A percentile compares a stretch with the other conserved stretches of the same genome.
phyloP scores from a whole-genome alignment of 2,888 invertebrate genomes.

The Heteromurus nitidus region DNA sequence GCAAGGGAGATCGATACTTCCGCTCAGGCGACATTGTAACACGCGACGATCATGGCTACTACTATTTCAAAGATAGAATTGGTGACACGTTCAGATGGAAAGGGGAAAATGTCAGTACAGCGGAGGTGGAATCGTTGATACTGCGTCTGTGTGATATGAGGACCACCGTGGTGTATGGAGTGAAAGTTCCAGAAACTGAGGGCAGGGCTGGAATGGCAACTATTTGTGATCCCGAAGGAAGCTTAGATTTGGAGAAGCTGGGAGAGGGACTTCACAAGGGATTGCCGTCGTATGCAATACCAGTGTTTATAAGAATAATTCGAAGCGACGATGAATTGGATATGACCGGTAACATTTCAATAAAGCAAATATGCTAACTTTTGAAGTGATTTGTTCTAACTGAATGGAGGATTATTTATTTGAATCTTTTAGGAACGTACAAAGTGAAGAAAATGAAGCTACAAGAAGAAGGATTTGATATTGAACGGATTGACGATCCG shows the following conservation, averaged over 20 bases:
- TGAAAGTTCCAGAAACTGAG: constrained; percentile 83
- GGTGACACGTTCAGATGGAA: constrained; percentile 63
- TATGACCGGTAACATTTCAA: constrained; percentile 77
- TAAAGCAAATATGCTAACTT: too few species aligned
- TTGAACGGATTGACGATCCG: constrained; percentile 81
- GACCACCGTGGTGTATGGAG: constrained; percentile 96
- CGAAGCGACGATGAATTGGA: not conserved
- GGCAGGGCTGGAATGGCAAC: constrained; percentile 82
- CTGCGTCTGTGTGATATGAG: constrained; percentile 87
- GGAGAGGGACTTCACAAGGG: constrained; percentile 71
- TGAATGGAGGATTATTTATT: too few species aligned
- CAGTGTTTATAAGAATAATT: constrained; percentile 78
- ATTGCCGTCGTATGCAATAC: constrained; percentile 78
- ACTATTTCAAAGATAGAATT: constrained; percentile 88
- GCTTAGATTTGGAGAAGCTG: constrained; percentile 72
- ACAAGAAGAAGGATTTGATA: constrained; percentile 88
- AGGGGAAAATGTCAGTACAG: constrained; percentile 91
- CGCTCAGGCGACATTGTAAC: constrained; percentile 38
- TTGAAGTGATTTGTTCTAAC: too few species aligned
- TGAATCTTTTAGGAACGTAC: constrained; percentile 95
- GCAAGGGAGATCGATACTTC: constrained; percentile 40
- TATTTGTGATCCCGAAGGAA: constrained; percentile 76
- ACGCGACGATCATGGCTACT: constrained; percentile 81
- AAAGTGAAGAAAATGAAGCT: constrained; percentile 93
- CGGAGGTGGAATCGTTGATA: constrained; percentile 95